Base-by-base conservation (phyloP, 2,113 vertebrate genomes). In the Oryzias woworae region DNA sequence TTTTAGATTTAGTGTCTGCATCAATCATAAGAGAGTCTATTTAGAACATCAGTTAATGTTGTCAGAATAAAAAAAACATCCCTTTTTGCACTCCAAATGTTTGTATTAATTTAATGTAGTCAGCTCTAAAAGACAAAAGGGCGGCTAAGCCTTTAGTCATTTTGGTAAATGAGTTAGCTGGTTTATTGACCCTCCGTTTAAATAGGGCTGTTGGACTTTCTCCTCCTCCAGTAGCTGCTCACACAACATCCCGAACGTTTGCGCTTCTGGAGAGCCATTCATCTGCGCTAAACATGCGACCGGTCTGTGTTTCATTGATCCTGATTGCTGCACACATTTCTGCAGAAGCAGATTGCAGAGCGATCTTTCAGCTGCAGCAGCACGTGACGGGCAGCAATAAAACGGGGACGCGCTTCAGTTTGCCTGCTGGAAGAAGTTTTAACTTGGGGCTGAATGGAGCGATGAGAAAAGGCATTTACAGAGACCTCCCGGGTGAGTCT, bases 401-500 rank as follows among this genome's bases (percentile, higher is more conserved):
- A 24, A 0, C 10, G 0, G 31, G 14, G n/a, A 18, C 18, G 8
- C 46, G 14, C 2, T 36, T 13, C 18, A 51, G 22, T 4, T 1
- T 31, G 3, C 14, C 66, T 1, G 16, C 49, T 6, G 53, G 5
- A n/a, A 15, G 6, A 17, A 46, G 1, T 14, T 46, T 73, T 46
- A 22, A 58, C 55, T 13, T 16, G 6, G 61, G 85, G 0, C 62
- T 62, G 0, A 88, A 90, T 0, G 91, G 92, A 47, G 88, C 73
- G 0, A 23, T 89, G 20, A 87, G 79, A 1, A 91, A 90, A 2
- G 65, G 67, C 1, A 77, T 91, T n/a, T 73, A 85, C n/a, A 92
- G 88, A 75, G 89, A 90, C 65, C 83, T 90, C 73, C 90, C 93
- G 73, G 95, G 96, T 97, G 85, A 92, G 93, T 94, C 55, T 62